Evolutionary conservation across 30 jellyfish, hydroid and myxozoan genomes (phyloP), one percentile per base, ranked within the genome.

Genomic region (Rhopilema esculentum): DNA sequence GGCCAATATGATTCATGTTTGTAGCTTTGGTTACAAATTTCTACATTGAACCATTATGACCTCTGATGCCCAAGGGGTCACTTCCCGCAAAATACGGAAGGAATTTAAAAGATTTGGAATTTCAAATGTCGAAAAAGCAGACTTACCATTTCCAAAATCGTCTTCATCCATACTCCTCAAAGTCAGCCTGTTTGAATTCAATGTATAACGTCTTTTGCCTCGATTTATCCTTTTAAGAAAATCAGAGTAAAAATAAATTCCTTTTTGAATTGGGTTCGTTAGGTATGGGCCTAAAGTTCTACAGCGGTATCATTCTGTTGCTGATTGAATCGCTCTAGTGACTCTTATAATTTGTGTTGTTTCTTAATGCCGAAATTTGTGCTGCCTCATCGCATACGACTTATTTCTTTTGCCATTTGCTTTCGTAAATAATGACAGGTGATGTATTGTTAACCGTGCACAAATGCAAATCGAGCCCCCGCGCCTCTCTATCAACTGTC

Each of bases 81-180:
- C 8, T 6, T 12, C 72, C 27, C 8, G 49, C 8, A 4, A 20
- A 51, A 26, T 4, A 0, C 22, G 4, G 8, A 26, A 51, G 73
- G 12, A 25, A 25, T n/a, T 17, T 27, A 16, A 15, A 31, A 52
- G 4, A 48, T 12, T 53, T 63, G 20, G 31, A 16, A 51, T 9
- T 0, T 30, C 69, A 4, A 68, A 68, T 1, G 6, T 1, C 33
- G 17, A 21, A 68, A 15, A 19, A 61, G 4, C 8, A 16, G n/a
- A 52, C 83, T 65, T 67, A 81, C 90, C 90, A 81, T 61, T 33
- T 65, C 90, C 90, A 68, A 33, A 81, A 26, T 81, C 90, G 49
- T 81, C 90, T 66, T 81, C 90, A 32, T 81, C 83, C 25, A 12
- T 24, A 80, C 68, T 81, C 29, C 49, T 66, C 31, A 30, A 1